Percentiles rank a stretch among this genome's conserved stretches.
Evolutionary conservation across 1,140 invertebrate genomes (phyloP).

Genomic region (Euschistus heros): DNA sequence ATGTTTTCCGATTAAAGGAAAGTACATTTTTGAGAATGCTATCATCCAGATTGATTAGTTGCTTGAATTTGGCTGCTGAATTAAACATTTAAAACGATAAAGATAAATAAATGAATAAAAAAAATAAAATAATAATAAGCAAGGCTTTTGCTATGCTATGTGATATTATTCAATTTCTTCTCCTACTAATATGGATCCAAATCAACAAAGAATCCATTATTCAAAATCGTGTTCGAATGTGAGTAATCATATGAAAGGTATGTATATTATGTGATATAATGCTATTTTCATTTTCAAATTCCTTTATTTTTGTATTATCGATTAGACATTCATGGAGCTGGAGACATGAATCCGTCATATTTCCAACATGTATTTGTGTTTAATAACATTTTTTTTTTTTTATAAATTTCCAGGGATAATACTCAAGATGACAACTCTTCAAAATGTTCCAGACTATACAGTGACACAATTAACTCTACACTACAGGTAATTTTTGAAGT

Average conservation of each 20-base stretch:
- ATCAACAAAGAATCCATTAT: neutral
- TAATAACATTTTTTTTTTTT: neutral
- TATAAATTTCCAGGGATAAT: slow-evolving; percentile 20
- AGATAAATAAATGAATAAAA: no score
- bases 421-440: slow-evolving; percentile 16
- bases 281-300: neutral
- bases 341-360: no score
- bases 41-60: no score
- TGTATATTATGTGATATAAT: neutral
- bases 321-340: no score
- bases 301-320: no score
- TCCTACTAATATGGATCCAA: neutral
- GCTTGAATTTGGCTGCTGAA: no score
- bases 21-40: no score
- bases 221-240: neutral
- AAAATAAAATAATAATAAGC: no score
- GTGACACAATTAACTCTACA: slow-evolving; percentile 16
- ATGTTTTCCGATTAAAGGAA: no score
- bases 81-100: no score
- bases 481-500: slow-evolving; percentile 10
- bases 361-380: neutral
- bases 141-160: no score
- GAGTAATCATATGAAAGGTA: neutral
- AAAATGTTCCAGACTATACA: slow-evolving; percentile 22
- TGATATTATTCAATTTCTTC: neutral